Conservation (phyloP, 2,888 invertebrate species). For the Harmothoe impar region DNA sequence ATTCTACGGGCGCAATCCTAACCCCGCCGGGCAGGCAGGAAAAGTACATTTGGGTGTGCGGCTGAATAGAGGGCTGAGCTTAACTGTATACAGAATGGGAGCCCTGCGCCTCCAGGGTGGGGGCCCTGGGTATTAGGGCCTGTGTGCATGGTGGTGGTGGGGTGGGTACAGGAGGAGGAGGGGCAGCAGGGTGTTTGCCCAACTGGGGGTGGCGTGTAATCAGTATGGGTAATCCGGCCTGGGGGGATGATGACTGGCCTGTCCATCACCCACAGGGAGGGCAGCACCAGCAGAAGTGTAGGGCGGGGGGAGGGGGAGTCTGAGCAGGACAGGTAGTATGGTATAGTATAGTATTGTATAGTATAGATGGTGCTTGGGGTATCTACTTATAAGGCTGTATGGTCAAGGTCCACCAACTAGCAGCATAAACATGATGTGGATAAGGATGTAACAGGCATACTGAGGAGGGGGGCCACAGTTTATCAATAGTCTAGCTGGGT, state of each 20-base stretch:
- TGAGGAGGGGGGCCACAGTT: no score
- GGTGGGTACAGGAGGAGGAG: not conserved
- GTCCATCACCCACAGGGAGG: not conserved
- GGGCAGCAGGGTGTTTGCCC: not conserved
- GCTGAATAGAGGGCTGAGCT: conserved; percentile 43
- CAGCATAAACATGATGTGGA: no score
- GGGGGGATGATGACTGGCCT: not conserved
- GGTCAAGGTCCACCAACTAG: no score
- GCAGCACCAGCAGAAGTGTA: no score
- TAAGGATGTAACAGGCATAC: no score
- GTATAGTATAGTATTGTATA: no score
- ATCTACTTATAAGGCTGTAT: no score
- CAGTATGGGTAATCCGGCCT: conserved; percentile 32
- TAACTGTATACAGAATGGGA: not conserved
- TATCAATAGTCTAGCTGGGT: no score
- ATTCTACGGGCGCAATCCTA: conserved; percentile 36
- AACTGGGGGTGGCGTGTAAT: conserved; percentile 33
- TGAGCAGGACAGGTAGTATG: no score
- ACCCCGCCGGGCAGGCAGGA: conserved; percentile 41
- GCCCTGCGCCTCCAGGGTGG: not conserved
- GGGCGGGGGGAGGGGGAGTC: no score
- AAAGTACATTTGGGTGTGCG: conserved; percentile 48
- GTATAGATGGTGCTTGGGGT: no score
- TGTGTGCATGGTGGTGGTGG: conserved; percentile 11
- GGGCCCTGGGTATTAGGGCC: conserved; percentile 2